Evolutionary conservation across 2,797 vertebrate species (phyloP).

Genomic region (Hippocampus kuda): DNA sequence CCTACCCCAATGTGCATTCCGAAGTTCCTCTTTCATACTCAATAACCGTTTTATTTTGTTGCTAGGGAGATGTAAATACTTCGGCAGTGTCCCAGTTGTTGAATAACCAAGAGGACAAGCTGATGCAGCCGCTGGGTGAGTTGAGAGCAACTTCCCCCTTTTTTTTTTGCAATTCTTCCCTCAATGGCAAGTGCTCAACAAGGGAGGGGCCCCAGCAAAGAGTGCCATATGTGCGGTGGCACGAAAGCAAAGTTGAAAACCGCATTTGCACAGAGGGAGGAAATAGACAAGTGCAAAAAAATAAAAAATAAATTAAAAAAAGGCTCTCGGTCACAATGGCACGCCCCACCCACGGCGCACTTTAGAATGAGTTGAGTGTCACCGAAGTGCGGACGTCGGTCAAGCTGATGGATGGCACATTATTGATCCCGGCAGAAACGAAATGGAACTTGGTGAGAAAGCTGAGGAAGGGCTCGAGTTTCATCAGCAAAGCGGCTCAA

Average conservation of each 20-base stretch:
- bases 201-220: constrained; percentile 15
- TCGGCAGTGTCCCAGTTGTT: constrained; percentile 44
- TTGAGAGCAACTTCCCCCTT: constrained; percentile 55
- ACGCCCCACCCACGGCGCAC: background rate
- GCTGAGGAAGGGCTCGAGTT: constrained; percentile 57
- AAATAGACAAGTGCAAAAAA: background rate
- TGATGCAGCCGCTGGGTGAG: constrained; percentile 74
- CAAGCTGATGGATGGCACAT: constrained; percentile 23
- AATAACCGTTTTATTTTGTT: constrained; percentile 48
- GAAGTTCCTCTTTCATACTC: constrained; percentile 31
- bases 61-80: constrained; percentile 71
- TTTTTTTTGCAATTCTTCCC: background rate
- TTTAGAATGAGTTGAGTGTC: constrained; percentile 1
- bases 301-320: background rate
- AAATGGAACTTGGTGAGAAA: constrained; percentile 72
- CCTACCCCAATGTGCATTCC: constrained; percentile 8
- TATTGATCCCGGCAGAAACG: constrained; percentile 55
- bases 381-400: too few relatives aligned
- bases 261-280: constrained; percentile 14
- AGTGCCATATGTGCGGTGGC: constrained; percentile 7
- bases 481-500: constrained; percentile 28
- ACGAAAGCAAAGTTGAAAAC: constrained; percentile 19
- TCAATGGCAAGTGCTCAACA: background rate
- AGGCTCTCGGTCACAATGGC: background rate
- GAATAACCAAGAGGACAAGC: constrained; percentile 61